Evolutionary conservation across 2,113 vertebrate genomes (phyloP), one percentile per base, ranked within the genome.

Genomic region (Dicrurus megarhynchus): DNA sequence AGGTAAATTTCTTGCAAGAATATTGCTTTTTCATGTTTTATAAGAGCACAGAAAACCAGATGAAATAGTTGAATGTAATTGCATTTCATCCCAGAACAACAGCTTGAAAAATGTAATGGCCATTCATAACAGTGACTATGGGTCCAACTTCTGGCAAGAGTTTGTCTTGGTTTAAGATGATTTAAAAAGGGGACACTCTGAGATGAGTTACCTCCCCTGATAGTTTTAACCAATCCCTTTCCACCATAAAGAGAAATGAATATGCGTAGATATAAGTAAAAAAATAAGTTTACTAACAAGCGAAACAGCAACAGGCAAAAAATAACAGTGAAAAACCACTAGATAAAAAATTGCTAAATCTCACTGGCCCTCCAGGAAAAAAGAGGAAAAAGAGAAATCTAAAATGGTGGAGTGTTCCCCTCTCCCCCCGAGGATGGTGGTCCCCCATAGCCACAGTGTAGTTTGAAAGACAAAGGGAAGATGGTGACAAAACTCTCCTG

Each of bases 321-420:
- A 41, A 16, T 4, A 16, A 13, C 50, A 64, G 23, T 11, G 30
- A 56, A 23, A 47, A 55, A 55, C 5, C 41, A 15, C 10, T 23
- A 47, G 70, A 41, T 41, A 41, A 35, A 56, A 65, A 85, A 41
- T 30, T 20, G 42, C 24, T 47, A 41, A n/a, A 56, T 56, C 24
- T 30, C 16, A 21, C 16, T 3, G 18, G 28, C 12, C 12, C 12
- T 23, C 70, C 15, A 3, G 1, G 24, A 41, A 64, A 27, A n/a
- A 75, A 56, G 20, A 35, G 24, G n/a, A 64, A 27, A n/a, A 75
- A 56, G 20, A 35, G 30, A 41, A 57, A 64, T 9, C 39, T 55
- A 9, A 35, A 75, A 20, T 7, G 10, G 7, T 10, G 19, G 8
- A 23, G 12, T 4, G 50, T 6, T 4, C 1, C 1, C 11, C 1